These are phyloP conservation scores for Onychostoma macrolepis DNA, from an alignment of 2,113 vertebrate genomes.

Conservation along the genomic window DNA sequence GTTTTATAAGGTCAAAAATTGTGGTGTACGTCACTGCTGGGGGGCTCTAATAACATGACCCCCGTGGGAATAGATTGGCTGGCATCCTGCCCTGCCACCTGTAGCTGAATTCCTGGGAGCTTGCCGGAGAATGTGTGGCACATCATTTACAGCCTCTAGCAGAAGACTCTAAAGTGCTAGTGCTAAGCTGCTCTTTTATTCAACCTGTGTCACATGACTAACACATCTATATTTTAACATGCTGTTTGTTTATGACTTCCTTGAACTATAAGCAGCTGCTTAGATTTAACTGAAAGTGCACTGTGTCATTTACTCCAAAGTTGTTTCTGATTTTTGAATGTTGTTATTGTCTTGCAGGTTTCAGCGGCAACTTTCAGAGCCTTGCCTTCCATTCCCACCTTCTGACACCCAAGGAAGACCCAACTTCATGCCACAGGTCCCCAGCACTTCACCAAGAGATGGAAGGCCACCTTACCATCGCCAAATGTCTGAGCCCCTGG, in stretches of 20 bases:
- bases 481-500: slow-evolving; percentile 92
- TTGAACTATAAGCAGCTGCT: neutral
- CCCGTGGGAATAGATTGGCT: slow-evolving; percentile 54
- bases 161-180: slow-evolving; percentile 8
- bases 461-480: slow-evolving; percentile 87
- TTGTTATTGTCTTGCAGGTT: slow-evolving; percentile 76
- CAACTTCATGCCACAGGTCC: slow-evolving; percentile 80
- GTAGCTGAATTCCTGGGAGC: slow-evolving; percentile 32
- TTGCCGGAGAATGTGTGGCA: slow-evolving; percentile 45
- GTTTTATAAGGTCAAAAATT: slow-evolving; percentile 16
- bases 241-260: neutral
- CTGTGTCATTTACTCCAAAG: neutral
- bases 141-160: slow-evolving; percentile 38
- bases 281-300: neutral
- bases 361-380: slow-evolving; percentile 94
- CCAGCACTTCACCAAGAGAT: slow-evolving; percentile 76
- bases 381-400: slow-evolving; percentile 76
- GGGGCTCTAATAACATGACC: slow-evolving; percentile 49
- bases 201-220: slow-evolving; percentile 34
- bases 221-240: slow-evolving; percentile 34
- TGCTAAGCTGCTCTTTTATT: slow-evolving; percentile 40
- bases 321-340: neutral
- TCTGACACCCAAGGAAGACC: slow-evolving; percentile 74
- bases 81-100: slow-evolving; percentile 42
- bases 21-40: slow-evolving; percentile 19